Conservation (phyloP, 2,113 vertebrate species). For the Pygoscelis antarcticus region DNA sequence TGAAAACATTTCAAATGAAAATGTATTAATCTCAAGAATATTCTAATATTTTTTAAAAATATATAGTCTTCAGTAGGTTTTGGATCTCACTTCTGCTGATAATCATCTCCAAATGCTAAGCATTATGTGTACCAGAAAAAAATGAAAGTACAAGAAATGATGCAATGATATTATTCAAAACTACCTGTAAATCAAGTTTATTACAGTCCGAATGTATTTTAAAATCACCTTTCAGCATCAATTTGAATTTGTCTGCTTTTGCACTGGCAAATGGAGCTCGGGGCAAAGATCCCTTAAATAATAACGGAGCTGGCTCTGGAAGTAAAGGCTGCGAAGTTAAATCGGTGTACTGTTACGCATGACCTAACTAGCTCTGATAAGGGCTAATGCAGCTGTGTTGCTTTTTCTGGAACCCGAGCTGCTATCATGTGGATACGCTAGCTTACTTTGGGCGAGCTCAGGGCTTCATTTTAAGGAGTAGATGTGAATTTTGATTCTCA, state of each 20-base stretch:
- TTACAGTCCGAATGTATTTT: not conserved
- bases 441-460: not conserved
- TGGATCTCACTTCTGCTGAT: not conserved
- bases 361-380: not conserved
- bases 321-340: not conserved
- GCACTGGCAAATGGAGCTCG: not conserved
- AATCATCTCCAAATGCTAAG: not conserved
- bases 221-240: not conserved
- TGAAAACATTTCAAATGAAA: not conserved
- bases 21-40: not conserved
- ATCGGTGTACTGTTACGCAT: not conserved
- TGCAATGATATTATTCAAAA: not conserved
- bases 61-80: not conserved
- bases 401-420: not conserved
- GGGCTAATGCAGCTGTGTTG: not conserved
- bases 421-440: not conserved
- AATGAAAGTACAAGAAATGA: not conserved
- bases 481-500: not conserved
- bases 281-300: not conserved
- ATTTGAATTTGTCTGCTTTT: not conserved
- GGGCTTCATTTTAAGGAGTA: not conserved
- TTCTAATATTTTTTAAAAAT: not conserved
- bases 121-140: not conserved
- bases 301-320: not conserved
- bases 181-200: not conserved